Percentiles rank a stretch among this genome's conserved stretches.
phyloP scores from a whole-genome alignment of 2,888 invertebrate species.

The Oscheius onirici region DNA sequence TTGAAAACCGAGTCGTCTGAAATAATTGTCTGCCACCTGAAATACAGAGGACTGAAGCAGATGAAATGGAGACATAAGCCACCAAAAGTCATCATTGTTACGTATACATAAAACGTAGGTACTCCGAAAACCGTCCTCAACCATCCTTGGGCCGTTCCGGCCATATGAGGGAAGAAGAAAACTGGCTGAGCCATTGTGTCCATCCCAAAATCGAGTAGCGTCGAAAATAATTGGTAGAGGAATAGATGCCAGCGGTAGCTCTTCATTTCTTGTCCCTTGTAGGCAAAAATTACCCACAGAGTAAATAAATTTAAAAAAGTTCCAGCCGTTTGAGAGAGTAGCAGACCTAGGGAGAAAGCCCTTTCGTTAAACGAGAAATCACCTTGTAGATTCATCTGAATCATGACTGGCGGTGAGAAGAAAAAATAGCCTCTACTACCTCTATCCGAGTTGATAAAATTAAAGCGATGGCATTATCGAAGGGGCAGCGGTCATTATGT shows the following conservation, averaged over 20 bases:
- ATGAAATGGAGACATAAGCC: conserved; percentile 18
- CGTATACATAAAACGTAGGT: not conserved
- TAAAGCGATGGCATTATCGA: too few relatives aligned
- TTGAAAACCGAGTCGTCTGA: conserved; percentile 1
- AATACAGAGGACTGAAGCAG: not conserved
- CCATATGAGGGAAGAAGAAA: conserved; percentile 21
- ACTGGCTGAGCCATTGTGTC: conserved; percentile 9
- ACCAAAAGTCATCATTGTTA: conserved; percentile 3
- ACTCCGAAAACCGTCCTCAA: conserved; percentile 4
- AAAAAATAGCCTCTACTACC: too few relatives aligned
- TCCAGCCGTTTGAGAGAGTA: conserved; percentile 8
- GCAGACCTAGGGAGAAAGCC: not conserved
- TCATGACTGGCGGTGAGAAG: not conserved
- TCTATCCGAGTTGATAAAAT: too few relatives aligned
- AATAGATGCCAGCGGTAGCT: conserved; percentile 5
- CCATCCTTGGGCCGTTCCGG: conserved; percentile 6
- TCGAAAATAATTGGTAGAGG: conserved; percentile 17
- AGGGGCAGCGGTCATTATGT: too few relatives aligned
- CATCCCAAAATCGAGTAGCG: conserved; percentile 12
- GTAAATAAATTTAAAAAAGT: conserved; percentile 12
- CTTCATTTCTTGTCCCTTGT: not conserved
- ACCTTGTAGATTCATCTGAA: conserved; percentile 5
- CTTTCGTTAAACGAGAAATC: conserved; percentile 10
- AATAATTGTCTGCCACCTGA: conserved; percentile 10
- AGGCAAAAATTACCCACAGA: conserved; percentile 5